Conservation (phyloP, 2,113 vertebrate genomes). For the Rhinoptilus africanus region DNA sequence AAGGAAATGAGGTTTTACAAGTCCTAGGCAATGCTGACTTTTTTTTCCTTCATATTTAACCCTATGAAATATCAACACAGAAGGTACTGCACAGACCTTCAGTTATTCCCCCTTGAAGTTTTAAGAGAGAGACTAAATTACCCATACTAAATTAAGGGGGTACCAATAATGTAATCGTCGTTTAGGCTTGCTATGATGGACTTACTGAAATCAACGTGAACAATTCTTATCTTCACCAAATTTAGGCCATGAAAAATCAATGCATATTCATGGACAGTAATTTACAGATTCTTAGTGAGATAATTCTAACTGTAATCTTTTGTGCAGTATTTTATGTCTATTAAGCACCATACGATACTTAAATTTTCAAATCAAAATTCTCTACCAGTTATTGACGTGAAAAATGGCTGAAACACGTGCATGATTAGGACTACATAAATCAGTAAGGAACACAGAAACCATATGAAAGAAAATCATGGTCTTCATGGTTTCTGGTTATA, state of each 20-base stretch:
- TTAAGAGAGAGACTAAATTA: neutral
- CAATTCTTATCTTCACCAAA: neutral
- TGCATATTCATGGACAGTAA: neutral
- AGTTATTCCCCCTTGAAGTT: neutral
- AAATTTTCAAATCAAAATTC: neutral
- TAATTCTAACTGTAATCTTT: neutral
- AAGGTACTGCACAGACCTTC: neutral
- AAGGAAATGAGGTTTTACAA: neutral
- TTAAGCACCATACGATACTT: neutral
- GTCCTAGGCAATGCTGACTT: neutral
- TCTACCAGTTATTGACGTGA: neutral
- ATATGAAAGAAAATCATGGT: neutral
- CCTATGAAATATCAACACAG: neutral
- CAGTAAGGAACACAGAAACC: neutral
- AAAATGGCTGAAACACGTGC: neutral
- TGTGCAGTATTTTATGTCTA: neutral
- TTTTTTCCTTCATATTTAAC: neutral
- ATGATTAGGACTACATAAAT: neutral
- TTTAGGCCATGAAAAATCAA: neutral
- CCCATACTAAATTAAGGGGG: neutral
- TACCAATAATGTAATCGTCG: neutral
- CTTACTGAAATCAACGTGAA: neutral
- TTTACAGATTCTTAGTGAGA: neutral
- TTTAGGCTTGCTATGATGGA: neutral
- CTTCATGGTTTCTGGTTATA: neutral